Base-by-base conservation (phyloP, 2,888 invertebrate species). In the Nomada ferruginata region DNA sequence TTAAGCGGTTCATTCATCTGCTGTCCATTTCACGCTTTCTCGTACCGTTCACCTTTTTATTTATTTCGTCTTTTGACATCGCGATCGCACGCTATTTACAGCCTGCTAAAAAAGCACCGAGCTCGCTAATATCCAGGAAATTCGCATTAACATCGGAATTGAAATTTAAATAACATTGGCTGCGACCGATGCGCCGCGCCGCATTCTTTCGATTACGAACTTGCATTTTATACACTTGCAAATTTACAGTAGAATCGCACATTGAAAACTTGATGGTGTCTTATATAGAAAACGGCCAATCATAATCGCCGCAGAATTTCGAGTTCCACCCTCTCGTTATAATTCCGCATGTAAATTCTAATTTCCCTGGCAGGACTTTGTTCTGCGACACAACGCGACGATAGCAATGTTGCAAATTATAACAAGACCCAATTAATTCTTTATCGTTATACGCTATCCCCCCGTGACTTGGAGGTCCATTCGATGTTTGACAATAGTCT, bases 1-100 rank as follows among this genome's bases (percentile, higher is more conserved):
- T 18, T 61, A 61, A 71, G 36, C 71, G 61, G 26, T 78, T 78
- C 59, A 61, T 68, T 60, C 13, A 44, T 57, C 44, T 57, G 42
- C 44, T 26, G 68, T 53, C 55, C 55, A 18, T 26, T 66, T 52
- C 52, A 52, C 52, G 52, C 53, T 68, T 57, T 29, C 15, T 13
- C 57, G 36, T 36, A 36, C 36, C 36, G 36, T 13, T 29, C 20
- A 13, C 18, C 53, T 53, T 53, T 53, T n/a, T 47, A 2, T 71
- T 44, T 47, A 23, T 26, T 13, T 5, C n/a, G 20, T 47, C 15
- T 13, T 55, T 18, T 26, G 57, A 10, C 15, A 57, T 65, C 59
- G n/a, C 52, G 64, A 20, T 60, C 50, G 44, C 15, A 11, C 4
- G 63, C 50, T 76, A 73, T 65, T 64, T 74, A 65, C 65, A 74